Conservation (phyloP, 2,113 vertebrate species). For the Stigmatopora nigra region DNA sequence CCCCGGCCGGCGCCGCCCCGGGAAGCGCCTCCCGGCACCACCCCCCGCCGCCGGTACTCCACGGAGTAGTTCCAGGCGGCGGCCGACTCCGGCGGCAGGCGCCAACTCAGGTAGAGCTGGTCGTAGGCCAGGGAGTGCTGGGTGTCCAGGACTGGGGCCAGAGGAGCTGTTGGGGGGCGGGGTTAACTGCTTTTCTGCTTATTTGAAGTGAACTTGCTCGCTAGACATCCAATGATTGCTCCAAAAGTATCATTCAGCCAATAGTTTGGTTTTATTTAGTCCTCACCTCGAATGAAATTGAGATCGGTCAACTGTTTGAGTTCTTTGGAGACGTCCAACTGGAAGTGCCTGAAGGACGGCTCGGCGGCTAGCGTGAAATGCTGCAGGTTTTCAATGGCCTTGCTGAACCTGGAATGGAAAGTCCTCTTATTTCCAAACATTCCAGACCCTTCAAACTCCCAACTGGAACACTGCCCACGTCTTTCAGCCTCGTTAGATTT, state of each 20-base stretch:
- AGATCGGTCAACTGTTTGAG: constrained; percentile 85
- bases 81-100: constrained; percentile 81
- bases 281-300: constrained; percentile 84
- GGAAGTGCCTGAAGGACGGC: constrained; percentile 87
- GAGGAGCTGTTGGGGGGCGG: constrained; percentile 70
- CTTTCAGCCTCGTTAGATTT: neutral
- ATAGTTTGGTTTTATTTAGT: too few relatives aligned
- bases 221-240: neutral
- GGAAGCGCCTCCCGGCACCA: constrained; percentile 65
- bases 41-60: constrained; percentile 85
- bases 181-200: too few relatives aligned
- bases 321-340: constrained; percentile 87
- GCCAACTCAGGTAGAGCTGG: constrained; percentile 93
- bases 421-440: neutral
- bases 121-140: constrained; percentile 92
- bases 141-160: constrained; percentile 91
- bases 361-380: constrained; percentile 80
- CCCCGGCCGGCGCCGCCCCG: constrained; percentile 72
- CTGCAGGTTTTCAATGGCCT: constrained; percentile 85
- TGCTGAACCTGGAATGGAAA: constrained; percentile 71
- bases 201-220: too few relatives aligned
- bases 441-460: neutral
- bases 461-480: neutral
- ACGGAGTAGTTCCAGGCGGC: constrained; percentile 90
- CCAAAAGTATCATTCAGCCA: neutral